Conservation (phyloP, 2,888 invertebrate species). For the Platerodrilus igneus region DNA sequence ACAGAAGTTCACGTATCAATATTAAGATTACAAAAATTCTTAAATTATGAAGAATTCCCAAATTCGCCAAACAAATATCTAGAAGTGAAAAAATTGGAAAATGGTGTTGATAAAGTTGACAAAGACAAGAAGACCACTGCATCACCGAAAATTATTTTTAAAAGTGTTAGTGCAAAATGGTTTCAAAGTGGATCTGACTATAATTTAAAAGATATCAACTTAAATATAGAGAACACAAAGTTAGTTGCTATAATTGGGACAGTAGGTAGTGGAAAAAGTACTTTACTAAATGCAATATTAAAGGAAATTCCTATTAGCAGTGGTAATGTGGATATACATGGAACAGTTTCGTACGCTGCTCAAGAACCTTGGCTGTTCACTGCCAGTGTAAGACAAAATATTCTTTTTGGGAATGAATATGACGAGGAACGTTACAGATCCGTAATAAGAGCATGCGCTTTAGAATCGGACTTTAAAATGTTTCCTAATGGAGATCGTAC, state of each 20-base stretch:
- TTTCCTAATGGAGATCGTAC: slow-evolving; percentile 74
- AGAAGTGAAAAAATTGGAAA: too few relatives aligned
- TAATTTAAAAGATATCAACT: slow-evolving; percentile 37
- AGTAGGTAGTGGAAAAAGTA: slow-evolving; percentile 65
- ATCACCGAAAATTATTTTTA: slow-evolving; percentile 53
- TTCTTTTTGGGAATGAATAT: slow-evolving; percentile 66
- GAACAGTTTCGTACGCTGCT: slow-evolving; percentile 54
- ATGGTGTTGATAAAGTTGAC: too few relatives aligned
- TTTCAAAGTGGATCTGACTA: slow-evolving; percentile 35
- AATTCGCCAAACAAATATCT: too few relatives aligned
- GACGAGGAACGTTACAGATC: slow-evolving; percentile 56
- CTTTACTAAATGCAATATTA: slow-evolving; percentile 48
- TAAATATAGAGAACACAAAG: slow-evolving; percentile 41
- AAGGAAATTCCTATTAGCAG: slow-evolving; percentile 48
- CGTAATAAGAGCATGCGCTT: slow-evolving; percentile 62
- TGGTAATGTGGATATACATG: slow-evolving; percentile 49
- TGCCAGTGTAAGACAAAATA: slow-evolving; percentile 67
- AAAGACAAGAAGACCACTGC: too few relatives aligned
- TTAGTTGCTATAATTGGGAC: slow-evolving; percentile 61
- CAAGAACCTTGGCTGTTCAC: slow-evolving; percentile 63
- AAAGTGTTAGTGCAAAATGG: slow-evolving; percentile 68
- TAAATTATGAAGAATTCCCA: slow-evolving; percentile 50
- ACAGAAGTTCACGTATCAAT: slow-evolving; percentile 78
- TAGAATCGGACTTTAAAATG: slow-evolving; percentile 65
- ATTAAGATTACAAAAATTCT: slow-evolving; percentile 60